phyloP scores from a whole-genome alignment of 2,797 vertebrate genomes.

The Eulemur albifrons region DNA sequence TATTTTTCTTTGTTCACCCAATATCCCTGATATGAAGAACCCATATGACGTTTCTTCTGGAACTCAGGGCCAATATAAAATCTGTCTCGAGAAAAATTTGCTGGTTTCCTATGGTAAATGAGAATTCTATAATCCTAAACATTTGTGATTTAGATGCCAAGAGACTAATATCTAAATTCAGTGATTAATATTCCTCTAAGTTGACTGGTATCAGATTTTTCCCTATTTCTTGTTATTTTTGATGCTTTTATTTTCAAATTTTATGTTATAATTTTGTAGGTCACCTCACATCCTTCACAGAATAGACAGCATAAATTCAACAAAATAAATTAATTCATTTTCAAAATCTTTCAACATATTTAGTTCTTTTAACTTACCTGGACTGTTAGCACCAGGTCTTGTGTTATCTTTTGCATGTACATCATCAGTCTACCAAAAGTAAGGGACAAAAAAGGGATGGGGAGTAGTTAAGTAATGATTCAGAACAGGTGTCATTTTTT shows the following conservation, averaged over 20 bases:
- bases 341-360: neutral
- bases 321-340: neutral
- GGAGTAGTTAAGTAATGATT: neutral
- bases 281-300: neutral
- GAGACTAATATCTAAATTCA: neutral
- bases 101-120: neutral
- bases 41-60: neutral
- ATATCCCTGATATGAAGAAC: neutral
- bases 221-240: neutral
- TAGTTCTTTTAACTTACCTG: slow-evolving; percentile 85
- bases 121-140: neutral
- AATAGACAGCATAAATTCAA: neutral
- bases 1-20: neutral
- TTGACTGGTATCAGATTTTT: neutral
- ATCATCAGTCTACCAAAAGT: slow-evolving; percentile 92
- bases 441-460: neutral
- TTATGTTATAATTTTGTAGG: neutral
- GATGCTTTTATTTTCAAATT: slow-evolving; percentile 26
- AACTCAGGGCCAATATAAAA: neutral
- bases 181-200: neutral
- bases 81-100: neutral
- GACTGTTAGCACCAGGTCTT: slow-evolving; percentile 90
- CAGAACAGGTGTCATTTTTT: neutral
- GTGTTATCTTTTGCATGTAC: slow-evolving; percentile 97
- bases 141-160: neutral